A percentile compares a stretch with the other conserved stretches of the same genome.
phyloP scores from a whole-genome alignment of 2,113 vertebrate species.

The Malaclemys terrapin region DNA sequence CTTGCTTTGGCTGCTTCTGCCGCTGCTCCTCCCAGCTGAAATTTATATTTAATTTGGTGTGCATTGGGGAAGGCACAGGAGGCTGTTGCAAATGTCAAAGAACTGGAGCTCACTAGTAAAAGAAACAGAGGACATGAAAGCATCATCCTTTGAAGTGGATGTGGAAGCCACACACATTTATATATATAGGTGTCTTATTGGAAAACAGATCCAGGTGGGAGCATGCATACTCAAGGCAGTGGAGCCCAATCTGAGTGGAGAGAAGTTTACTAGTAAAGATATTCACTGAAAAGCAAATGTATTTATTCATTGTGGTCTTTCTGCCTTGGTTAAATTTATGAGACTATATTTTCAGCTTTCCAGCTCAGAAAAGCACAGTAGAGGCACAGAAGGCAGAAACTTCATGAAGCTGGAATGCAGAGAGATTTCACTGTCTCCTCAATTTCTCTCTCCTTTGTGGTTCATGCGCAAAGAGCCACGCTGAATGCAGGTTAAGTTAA shows the following conservation, averaged over 20 bases:
- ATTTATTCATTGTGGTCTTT: conserved; percentile 41
- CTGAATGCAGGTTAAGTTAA: too few relatives aligned
- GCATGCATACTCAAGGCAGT: background rate
- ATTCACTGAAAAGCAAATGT: conserved; percentile 43
- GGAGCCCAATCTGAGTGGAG: fast-evolving
- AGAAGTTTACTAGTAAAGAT: background rate
- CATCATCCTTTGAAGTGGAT: background rate
- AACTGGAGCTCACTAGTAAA: background rate
- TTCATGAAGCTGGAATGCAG: conserved; percentile 40
- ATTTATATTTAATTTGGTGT: background rate
- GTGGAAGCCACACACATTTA: background rate
- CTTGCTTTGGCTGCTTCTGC: background rate
- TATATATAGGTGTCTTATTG: background rate
- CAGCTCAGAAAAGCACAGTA: conserved; percentile 30
- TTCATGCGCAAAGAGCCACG: background rate
- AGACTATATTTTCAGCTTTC: conserved; percentile 52
- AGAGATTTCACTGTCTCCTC: conserved; percentile 43
- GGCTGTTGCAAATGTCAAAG: background rate
- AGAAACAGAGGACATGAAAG: background rate
- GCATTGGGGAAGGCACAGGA: background rate
- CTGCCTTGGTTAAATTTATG: conserved; percentile 58
- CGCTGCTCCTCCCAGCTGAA: background rate
- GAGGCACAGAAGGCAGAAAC: conserved; percentile 25
- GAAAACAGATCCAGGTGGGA: background rate
- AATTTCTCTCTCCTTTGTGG: conserved; percentile 34